A percentile compares a stretch with the other conserved stretches of the same genome.
Evolutionary conservation across 2,113 vertebrate species (phyloP).

Genomic region (Ceuthmochares aereus): DNA sequence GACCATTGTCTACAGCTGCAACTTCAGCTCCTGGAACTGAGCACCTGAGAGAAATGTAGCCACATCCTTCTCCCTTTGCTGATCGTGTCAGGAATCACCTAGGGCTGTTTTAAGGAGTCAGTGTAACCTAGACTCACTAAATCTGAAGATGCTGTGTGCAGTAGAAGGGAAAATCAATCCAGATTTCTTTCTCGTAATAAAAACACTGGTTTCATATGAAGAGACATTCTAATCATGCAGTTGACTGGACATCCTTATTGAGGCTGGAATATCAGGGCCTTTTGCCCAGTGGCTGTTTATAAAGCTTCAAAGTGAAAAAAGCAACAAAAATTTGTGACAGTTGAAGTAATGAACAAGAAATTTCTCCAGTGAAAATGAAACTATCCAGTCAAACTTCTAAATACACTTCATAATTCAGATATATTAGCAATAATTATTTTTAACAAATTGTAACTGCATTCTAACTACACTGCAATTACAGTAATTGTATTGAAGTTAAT

Average conservation of each 20-base stretch:
- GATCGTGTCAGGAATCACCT: not conserved
- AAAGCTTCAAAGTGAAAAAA: not conserved
- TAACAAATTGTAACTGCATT: not conserved
- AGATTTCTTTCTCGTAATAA: not conserved
- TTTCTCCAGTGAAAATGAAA: constrained; percentile 11
- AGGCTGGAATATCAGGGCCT: not conserved
- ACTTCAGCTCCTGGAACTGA: not conserved
- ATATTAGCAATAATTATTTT: constrained; percentile 9
- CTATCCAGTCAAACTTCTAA: not conserved
- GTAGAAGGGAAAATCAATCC: not conserved
- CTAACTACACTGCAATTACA: not conserved
- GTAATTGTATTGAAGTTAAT: not conserved
- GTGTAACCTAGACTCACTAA: not conserved
- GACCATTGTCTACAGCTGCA: not conserved
- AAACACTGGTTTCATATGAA: not conserved
- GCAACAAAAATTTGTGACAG: not conserved
- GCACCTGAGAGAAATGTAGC: not conserved
- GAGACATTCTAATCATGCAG: not conserved
- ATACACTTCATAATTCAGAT: not conserved
- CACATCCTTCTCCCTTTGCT: not conserved
- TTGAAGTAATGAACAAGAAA: not conserved
- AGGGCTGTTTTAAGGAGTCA: not conserved
- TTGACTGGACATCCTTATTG: not conserved
- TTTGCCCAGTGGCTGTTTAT: not conserved
- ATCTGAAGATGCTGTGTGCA: not conserved